Evolutionary conservation across 2,797 vertebrate genomes (phyloP), one percentile per base, ranked within the genome.

Genomic region (Gobionotothen gibberifrons): DNA sequence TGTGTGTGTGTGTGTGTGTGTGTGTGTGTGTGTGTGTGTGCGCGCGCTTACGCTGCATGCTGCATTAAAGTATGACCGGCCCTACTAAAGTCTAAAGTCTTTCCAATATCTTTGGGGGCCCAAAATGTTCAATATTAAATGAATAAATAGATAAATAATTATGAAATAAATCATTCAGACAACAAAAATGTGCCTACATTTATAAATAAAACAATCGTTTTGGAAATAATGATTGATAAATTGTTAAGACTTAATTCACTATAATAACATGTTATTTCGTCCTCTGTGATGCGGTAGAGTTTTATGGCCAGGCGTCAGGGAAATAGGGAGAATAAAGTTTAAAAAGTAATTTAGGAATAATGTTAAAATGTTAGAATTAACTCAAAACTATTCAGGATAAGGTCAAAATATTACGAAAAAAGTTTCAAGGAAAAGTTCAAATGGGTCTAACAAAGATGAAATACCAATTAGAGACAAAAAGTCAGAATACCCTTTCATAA

Each of bases 11-110:
- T 32, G 29, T 7, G 29, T 32, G 29, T 32, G 29, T 32, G 5
- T 32, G 29, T 32, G 29, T 32, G 29, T 32, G 29, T 32, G 29
- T 32, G 5, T 32, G 29, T 71, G 75, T 83, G 46, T 82, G 32
- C 72, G 39, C 71, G 29, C 75, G 47, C 36, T 55, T 56, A 72
- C 14, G 32, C 64, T 78, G 79, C 82, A 81, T 83, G 75, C 82
- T 74, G 65, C 44, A 81, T 66, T 51, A 53, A 82, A 77, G 77
- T 55, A 54, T 32, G 32, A 32, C 15, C 46, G 60, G 69, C 22
- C 22, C 52, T 21, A 56, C 62, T 62, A n/a, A n/a, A n/a, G 71
- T 43, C 57, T 39, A 49, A 22, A 64, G 16, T 52, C 69, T 71
- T 69, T 13, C 29, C 21, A 39, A 66, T 21, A 49, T 61, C 53